Evolutionary conservation across 1,140 invertebrate genomes (phyloP).

Genomic region (Bombus consobrinus): DNA sequence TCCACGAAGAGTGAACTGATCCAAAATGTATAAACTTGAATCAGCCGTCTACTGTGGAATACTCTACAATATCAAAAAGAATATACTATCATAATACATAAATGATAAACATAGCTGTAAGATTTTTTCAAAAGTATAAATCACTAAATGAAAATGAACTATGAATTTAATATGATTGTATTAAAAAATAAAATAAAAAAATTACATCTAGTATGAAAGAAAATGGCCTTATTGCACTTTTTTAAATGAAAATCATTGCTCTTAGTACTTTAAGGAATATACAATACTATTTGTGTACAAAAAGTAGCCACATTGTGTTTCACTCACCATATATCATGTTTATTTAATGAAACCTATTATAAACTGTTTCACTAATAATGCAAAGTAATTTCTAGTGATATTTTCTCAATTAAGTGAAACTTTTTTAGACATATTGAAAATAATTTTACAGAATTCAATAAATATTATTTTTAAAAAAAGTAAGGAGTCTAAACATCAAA

Average conservation of each 20-base stretch:
- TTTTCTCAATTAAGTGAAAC: not conserved
- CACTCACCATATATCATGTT: not conserved
- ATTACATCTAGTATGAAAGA: not conserved
- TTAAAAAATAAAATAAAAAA: not conserved
- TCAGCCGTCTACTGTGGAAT: slow-evolving; percentile 32
- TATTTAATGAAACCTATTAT: not conserved
- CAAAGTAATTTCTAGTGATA: not conserved
- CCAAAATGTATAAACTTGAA: slow-evolving; percentile 58
- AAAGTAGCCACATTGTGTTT: not conserved
- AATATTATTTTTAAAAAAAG: slow-evolving; percentile 3
- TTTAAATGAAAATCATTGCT: not conserved
- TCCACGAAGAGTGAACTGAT: slow-evolving; percentile 64
- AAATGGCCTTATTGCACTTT: not conserved
- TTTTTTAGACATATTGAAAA: not conserved
- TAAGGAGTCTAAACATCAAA: slow-evolving; percentile 71
- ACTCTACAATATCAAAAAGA: not conserved
- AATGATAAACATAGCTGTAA: not conserved
- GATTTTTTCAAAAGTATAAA: not conserved
- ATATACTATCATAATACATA: not conserved
- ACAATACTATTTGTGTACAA: not conserved
- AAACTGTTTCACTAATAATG: not conserved
- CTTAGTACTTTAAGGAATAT: not conserved
- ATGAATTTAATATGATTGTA: not conserved
- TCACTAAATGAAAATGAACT: slow-evolving; percentile 4
- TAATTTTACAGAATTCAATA: not conserved